Base-by-base conservation (phyloP, 2,888 invertebrate species). In the Sturmia bella region DNA sequence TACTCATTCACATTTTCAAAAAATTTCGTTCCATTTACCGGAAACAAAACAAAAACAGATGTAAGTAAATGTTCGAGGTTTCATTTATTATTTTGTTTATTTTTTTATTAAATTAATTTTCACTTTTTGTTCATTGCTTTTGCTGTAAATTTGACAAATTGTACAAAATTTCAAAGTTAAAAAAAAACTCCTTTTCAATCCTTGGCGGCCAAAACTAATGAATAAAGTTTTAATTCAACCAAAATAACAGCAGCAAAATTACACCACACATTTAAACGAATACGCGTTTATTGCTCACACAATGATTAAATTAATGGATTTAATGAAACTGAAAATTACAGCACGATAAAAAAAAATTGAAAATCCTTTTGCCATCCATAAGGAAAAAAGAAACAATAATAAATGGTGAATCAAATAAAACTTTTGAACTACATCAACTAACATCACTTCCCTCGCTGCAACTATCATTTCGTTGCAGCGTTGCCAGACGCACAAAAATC, bases 161-260 rank as follows among this genome's bases (percentile, higher is more conserved):
- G 61, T 69, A 69, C 59, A 70, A 63, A 74, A 63, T 27, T 50
- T 69, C 17, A 43, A 32, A 63, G 39, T 19, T 59, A 57, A 19
- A 37, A 78, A 84, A 86, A 83, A 85, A 80, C 61, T 66, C 50
- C 68, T 50, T 57, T 57, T 75, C 69, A 74, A 48, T 70, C 45
- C 59, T 78, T 85, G 83, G 80, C 82, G 85, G 84, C 84, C 86
- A 85, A 87, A 88, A 87, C 87, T 87, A 89, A 89, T 89, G 89
- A 89, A 88, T 84, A 87, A 89, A 87, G 85, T 88, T 87, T 87
- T 84, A 85, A 79, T 73, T 37, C 82, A 84, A 66, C 9, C 24
- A 73, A 52, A 59, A 48, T 54, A 57, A 48, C 32, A 70, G 59
- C 19, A 64, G 57, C 37, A 32, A 15, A 32, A 64, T n/a, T n/a